A percentile compares a stretch with the other conserved stretches of the same genome.
Conservation (phyloP, 2,113 vertebrate species). For the Scolopax mira region DNA sequence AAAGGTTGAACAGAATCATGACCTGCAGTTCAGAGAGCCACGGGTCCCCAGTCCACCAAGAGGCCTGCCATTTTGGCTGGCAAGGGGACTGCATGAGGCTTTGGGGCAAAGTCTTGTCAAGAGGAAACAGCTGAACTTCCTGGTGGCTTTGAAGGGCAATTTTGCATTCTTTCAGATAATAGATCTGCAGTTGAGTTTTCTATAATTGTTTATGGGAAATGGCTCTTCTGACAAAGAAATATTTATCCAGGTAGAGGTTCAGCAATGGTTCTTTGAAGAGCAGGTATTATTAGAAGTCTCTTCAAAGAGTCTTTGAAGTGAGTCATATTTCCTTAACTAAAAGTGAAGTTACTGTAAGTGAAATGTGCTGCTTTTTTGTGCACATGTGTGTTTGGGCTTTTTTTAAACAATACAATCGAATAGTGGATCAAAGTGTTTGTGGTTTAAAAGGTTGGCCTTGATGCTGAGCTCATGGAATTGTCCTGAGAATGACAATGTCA, state of each 20-base stretch:
- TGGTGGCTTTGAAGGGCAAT: not conserved
- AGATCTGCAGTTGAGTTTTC: not conserved
- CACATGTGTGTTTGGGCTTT: not conserved
- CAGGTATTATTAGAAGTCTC: conserved; percentile 15
- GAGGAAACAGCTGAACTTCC: not conserved
- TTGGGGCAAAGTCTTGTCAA: not conserved
- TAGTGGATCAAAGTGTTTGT: not conserved
- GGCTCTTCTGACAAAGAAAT: not conserved
- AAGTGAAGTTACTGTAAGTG: conserved; percentile 26
- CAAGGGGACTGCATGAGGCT: not conserved
- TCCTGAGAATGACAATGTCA: not conserved
- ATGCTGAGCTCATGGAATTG: not conserved
- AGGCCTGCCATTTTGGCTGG: not conserved
- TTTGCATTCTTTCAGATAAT: not conserved
- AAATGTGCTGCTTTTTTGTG: not conserved
- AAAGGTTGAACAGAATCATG: not conserved
- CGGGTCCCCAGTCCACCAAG: fast-evolving
- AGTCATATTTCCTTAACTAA: conserved; percentile 24
- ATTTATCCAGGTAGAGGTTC: conserved; percentile 17
- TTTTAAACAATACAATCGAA: not conserved
- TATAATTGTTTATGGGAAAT: not conserved
- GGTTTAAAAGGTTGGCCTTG: conserved; percentile 10
- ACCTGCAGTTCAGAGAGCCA: not conserved
- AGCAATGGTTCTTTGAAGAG: conserved; percentile 33
- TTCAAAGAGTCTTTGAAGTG: conserved; percentile 50